Evolutionary conservation across 2,888 invertebrate species (phyloP).

Genomic region (Cecidostiba fungosa): DNA sequence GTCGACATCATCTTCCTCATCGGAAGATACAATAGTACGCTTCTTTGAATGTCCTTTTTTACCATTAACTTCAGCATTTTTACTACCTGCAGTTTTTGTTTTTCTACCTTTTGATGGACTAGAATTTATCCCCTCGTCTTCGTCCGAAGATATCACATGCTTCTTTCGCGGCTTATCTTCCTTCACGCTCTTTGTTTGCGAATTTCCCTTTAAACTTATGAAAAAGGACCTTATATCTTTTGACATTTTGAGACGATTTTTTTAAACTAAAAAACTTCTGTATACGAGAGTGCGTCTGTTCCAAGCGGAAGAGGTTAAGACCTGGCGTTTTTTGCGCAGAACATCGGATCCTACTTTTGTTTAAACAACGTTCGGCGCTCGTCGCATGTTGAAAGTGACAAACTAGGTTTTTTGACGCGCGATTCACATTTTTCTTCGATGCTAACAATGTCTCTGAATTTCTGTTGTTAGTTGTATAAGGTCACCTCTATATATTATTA

Average conservation of each 20-base stretch:
- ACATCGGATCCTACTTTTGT: neutral
- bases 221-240: slow-evolving; percentile 55
- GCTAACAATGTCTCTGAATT: neutral
- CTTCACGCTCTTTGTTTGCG: neutral
- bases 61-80: neutral
- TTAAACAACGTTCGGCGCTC: neutral
- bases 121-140: slow-evolving; percentile 38
- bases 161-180: slow-evolving; percentile 25
- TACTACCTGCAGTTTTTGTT: neutral
- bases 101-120: neutral
- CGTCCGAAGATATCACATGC: slow-evolving; percentile 21
- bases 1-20: slow-evolving; percentile 79
- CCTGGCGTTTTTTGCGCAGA: neutral
- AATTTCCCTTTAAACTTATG: neutral
- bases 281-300: neutral
- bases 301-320: neutral
- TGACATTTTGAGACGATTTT: slow-evolving; percentile 45
- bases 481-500: neutral
- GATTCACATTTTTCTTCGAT: neutral
- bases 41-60: slow-evolving; percentile 72
- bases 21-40: slow-evolving; percentile 76
- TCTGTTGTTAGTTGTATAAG: neutral
- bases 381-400: neutral
- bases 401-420: neutral
- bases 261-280: neutral